Evolutionary conservation across 2,888 invertebrate genomes (phyloP), one percentile per base, ranked within the genome.

Genomic region (Xiphydria camelus): DNA sequence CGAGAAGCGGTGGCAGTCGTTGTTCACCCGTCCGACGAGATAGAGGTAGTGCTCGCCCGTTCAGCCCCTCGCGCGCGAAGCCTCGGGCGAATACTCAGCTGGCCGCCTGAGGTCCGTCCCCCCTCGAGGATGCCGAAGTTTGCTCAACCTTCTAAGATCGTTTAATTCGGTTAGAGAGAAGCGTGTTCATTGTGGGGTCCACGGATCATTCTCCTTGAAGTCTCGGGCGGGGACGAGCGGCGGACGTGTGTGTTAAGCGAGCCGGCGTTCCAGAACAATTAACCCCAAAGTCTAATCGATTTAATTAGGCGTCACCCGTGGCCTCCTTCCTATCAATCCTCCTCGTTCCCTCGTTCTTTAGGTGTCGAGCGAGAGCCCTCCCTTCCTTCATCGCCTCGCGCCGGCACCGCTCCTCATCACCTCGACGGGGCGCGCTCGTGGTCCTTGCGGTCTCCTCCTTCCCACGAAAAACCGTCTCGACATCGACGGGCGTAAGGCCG

Each of bases 261-360:
- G 44, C 48, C 61, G 59, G 47, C 62, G 57, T 70, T 71, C 70
- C 67, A 67, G 66, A 70, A 70, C 68, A 66, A 69, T 71, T 66
- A 70, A 67, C 65, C 61, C 66, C 61, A 70, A 70, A 68, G 68
- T 69, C 66, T 66, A 70, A 70, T 70, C 63, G 66, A 64, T 70
- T 68, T 64, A 64, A 70, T 70, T 64, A 68, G 60, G 62, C 62
- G 62, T 61, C 63, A 48, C 43, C 53, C 56, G 44, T 49, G 47
- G 53, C 52, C 53, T 60, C 48, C 56, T 58, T 53, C 50, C 62
- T 59, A 62, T 63, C 61, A 51, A 60, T 62, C 58, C 55, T 37
- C 12, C 21, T 37, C 20, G 14, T 19, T 37, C 37, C 37, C 14
- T 37, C n/a, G n/a, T 21, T 37, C n/a, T 15, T 37, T 18, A 18